Evolutionary conservation across 2,888 invertebrate genomes (phyloP), one percentile per base, ranked within the genome.

Genomic region (Sabellastarte sp.): DNA sequence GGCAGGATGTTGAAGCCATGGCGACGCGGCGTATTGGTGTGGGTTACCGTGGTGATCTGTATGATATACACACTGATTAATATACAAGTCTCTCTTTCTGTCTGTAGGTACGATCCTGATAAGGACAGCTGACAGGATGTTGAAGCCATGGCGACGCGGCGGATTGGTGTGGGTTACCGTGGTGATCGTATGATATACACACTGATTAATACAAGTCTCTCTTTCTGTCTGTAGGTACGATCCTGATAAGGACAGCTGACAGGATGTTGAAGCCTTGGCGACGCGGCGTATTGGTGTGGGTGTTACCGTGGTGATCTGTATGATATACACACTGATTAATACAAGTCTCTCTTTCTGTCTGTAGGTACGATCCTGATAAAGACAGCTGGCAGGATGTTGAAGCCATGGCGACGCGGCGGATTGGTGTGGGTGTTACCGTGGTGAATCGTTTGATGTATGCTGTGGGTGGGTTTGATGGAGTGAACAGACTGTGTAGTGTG

Each of bases 391-490:
- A 88, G 30, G 85, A 87, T 10, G 88, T 93, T 32, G 51, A 92
- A 1, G 72, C 80, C 29, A 86, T 86, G 85, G 67, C 76, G 31
- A 79, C 79, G 10, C 75, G 77, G 24, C 88, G 95, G 59, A 87
- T 94, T 68, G 95, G 76, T 89, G 92, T 77, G 88, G 94, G 83
- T n/a, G 84, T 86, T 10, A 85, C 86, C 1, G 85, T 86, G 29
- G 84, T 87, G 5, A 87, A 87, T 73, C 76, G 87, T 89, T 71
- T 84, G 88, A 89, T 78, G 90, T 86, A 84, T 84, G 94, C 94
- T 0, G 90, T 93, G 57, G 95, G 95, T 59, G 95, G 95, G 0
- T 95, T 91, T 82, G 93, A 95, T 84, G 95, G 95, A 30, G 86
- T 86, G 24, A 87, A 90, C 32, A 87, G 95, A 33, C 87, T 93